Percentiles rank a stretch among this genome's conserved stretches.
Conservation (phyloP, 2,888 invertebrate genomes). For the Melipona bicolor region DNA sequence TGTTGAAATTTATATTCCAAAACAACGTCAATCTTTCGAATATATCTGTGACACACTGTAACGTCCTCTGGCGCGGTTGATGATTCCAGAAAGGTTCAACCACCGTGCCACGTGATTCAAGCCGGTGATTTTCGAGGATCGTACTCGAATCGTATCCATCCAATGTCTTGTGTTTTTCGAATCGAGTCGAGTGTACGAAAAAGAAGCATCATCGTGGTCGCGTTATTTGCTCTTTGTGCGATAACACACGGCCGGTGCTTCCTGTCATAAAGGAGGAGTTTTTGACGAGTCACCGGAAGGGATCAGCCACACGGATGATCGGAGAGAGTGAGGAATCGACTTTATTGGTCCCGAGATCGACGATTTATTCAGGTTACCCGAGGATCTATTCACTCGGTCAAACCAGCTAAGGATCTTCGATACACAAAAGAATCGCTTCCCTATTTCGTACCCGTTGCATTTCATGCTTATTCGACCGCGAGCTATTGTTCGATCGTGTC, state of each 20-base stretch:
- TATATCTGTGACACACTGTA: not conserved
- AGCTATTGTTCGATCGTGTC: constrained; percentile 63
- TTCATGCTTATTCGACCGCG: constrained; percentile 67
- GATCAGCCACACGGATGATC: constrained; percentile 57
- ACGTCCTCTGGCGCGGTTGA: not conserved
- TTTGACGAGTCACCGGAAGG: constrained; percentile 58
- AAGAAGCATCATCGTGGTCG: constrained; percentile 32
- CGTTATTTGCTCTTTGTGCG: constrained; percentile 52
- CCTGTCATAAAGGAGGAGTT: constrained; percentile 55
- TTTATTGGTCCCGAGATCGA: constrained; percentile 67
- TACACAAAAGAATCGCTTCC: constrained; percentile 71
- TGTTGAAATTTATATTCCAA: no score
- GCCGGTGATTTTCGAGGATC: constrained; percentile 21
- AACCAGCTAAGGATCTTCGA: constrained; percentile 54
- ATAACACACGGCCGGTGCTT: constrained; percentile 47
- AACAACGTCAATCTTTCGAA: no score
- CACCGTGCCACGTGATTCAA: not conserved
- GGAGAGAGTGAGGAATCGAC: constrained; percentile 51
- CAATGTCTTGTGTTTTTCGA: constrained; percentile 26
- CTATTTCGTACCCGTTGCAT: constrained; percentile 64
- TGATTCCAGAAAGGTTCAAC: constrained; percentile 13
- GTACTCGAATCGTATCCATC: constrained; percentile 30
- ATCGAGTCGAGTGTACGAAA: constrained; percentile 14
- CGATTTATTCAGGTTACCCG: constrained; percentile 70
- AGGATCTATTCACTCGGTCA: constrained; percentile 61